Evolutionary conservation across 2,797 vertebrate species (phyloP).

Genomic region (Hippocampus kuda): DNA sequence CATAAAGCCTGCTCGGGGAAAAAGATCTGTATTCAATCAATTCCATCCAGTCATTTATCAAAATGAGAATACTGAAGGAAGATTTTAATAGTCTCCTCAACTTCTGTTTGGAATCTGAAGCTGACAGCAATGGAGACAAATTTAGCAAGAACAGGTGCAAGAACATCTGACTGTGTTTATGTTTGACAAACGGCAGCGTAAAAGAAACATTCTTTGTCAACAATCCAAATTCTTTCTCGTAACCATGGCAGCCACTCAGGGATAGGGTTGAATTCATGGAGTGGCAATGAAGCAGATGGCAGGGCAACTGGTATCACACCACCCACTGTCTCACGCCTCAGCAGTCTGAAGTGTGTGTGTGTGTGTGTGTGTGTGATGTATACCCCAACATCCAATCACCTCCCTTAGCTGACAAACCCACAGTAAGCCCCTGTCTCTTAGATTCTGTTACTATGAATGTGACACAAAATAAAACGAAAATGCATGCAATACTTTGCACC

Average conservation of each 20-base stretch:
- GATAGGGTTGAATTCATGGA: conserved; percentile 28
- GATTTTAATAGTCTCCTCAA: no score
- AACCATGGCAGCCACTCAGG: conserved; percentile 30
- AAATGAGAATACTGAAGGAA: no score
- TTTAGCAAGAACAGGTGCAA: no score
- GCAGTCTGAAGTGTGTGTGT: conserved; percentile 14
- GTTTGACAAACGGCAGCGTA: background rate
- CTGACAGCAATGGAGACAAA: no score
- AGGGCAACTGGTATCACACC: conserved; percentile 43
- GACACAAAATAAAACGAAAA: background rate
- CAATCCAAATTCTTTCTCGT: conserved; percentile 23
- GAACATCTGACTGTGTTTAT: conserved; percentile 3
- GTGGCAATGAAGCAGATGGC: conserved; percentile 53
- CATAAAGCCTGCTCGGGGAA: no score
- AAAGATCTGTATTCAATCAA: no score
- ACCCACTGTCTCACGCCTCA: conserved; percentile 32
- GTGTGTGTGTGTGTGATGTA: background rate
- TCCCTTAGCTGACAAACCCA: background rate
- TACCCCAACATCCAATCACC: background rate
- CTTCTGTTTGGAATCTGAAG: no score
- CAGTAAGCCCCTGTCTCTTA: background rate
- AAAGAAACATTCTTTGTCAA: conserved; percentile 19
- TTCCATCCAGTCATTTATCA: no score
- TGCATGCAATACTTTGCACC: background rate
- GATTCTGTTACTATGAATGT: background rate